Evolutionary conservation across 2,113 vertebrate genomes (phyloP), one percentile per base, ranked within the genome.

Genomic region (Tylochromis polylepis): DNA sequence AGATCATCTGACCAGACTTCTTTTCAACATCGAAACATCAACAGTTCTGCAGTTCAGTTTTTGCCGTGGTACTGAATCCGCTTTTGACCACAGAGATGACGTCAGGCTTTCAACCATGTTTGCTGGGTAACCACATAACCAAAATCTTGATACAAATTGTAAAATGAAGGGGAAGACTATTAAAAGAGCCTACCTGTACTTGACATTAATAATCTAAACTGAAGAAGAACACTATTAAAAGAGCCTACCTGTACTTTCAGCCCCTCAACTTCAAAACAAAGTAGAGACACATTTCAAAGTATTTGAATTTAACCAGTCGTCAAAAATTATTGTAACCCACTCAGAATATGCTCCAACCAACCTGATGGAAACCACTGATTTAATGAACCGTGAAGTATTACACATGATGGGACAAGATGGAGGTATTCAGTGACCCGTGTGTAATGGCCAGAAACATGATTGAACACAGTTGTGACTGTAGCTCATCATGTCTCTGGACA

Each of bases 331-430:
- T 49, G 15, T 6, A 4, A 15, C 77, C 55, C 16, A 56, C 16
- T 67, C 1, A 77, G 15, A 83, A 15, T 8, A 29, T 36, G 29
- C 72, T 1, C 5, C 10, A 51, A 36, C 10, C 18, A 11, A 82
- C 80, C 49, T 56, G 62, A 67, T 87, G 84, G 84, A 79, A 86
- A 79, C 60, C 65, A 81, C 77, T 79, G 49, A 8, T 85, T 82
- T 78, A 57, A 38, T 87, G 65, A 79, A 22, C 20, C 79, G 12
- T 49, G 60, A 20, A 70, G 22, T 53, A 80, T 18, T 67, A 67
- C 10, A 49, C 65, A 86, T 53, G 46, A 82, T 46, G 20, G 43
- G 34, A 67, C 20, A 81, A 41, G 24, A 82, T 85, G 49, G 75
- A 59, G 43, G 12, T 36, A 79, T 81, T 88, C 10, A 83, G 81